A percentile compares a stretch with the other conserved stretches of the same genome.
Evolutionary conservation across 2,888 invertebrate genomes (phyloP).

Genomic region (Limnephilus marmoratus): DNA sequence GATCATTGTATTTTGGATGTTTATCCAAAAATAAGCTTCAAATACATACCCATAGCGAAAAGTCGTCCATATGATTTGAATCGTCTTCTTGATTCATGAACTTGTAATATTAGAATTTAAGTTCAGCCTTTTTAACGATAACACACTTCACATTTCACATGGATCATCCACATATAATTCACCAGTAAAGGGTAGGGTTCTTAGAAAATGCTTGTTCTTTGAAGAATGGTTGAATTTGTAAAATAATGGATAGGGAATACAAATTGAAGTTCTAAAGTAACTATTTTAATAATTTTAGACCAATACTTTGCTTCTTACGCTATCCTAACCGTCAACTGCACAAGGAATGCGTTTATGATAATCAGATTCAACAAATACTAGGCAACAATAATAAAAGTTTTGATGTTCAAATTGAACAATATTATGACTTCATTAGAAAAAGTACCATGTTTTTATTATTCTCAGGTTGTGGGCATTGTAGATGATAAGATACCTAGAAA

Average conservation of each 20-base stretch:
- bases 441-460: neutral
- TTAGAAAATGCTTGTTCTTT: neutral
- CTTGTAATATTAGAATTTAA: neutral
- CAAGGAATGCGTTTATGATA: neutral
- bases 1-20: neutral
- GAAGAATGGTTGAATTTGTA: neutral
- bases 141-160: neutral
- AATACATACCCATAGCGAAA: neutral
- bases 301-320: neutral
- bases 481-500: neutral
- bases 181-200: neutral
- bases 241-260: neutral
- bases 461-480: neutral
- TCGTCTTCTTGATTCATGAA: neutral
- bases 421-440: neutral
- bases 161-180: neutral
- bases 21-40: neutral
- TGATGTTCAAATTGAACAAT: neutral
- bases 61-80: neutral
- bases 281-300: neutral
- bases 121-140: neutral
- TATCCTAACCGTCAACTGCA: neutral
- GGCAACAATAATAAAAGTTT: neutral
- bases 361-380: neutral
- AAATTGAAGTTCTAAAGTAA: neutral